A percentile compares a stretch with the other conserved stretches of the same genome.
These are phyloP conservation scores for Apomyelois bistriatella DNA, from an alignment of 2,888 invertebrate species.

Conservation along the genomic window DNA sequence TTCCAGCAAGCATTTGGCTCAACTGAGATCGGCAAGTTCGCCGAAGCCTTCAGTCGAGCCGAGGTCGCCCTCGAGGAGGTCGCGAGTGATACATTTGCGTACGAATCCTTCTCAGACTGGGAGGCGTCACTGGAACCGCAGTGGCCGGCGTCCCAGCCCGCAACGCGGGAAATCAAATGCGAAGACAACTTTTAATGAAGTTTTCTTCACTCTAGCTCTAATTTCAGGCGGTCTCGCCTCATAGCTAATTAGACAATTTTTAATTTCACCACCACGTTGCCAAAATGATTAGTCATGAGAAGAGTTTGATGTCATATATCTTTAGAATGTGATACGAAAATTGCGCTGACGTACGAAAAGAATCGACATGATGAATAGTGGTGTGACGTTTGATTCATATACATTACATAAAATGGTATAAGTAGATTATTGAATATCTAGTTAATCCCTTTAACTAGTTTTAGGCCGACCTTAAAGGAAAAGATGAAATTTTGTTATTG, in stretches of 20 bases:
- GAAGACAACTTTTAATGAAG: constrained; percentile 64
- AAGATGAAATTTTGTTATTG: constrained; percentile 47
- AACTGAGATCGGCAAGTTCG: constrained; percentile 91
- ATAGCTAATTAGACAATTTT: constrained; percentile 71
- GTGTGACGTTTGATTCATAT: constrained; percentile 70
- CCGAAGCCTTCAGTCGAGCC: constrained; percentile 84
- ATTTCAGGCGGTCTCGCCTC: constrained; percentile 58
- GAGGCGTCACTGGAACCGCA: constrained; percentile 58
- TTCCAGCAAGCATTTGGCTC: constrained; percentile 93
- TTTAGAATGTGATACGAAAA: constrained; percentile 70
- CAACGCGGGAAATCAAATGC: constrained; percentile 67
- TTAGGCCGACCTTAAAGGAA: constrained; percentile 55
- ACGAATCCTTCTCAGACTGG: constrained; percentile 68
- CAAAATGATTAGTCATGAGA: constrained; percentile 68
- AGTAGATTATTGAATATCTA: constrained; percentile 48
- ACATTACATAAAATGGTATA: constrained; percentile 37
- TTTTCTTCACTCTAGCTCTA: constrained; percentile 52
- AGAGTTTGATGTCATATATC: constrained; percentile 62
- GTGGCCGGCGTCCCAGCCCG: constrained; percentile 57
- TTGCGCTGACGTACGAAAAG: constrained; percentile 60
- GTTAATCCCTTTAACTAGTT: constrained; percentile 67
- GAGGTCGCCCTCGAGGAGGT: constrained; percentile 69
- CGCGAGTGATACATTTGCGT: constrained; percentile 57
- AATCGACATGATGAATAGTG: constrained; percentile 60
- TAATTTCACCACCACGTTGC: constrained; percentile 78